Conservation (phyloP, 2,888 invertebrate species). For the Hirtodrosophila trivittata region DNA sequence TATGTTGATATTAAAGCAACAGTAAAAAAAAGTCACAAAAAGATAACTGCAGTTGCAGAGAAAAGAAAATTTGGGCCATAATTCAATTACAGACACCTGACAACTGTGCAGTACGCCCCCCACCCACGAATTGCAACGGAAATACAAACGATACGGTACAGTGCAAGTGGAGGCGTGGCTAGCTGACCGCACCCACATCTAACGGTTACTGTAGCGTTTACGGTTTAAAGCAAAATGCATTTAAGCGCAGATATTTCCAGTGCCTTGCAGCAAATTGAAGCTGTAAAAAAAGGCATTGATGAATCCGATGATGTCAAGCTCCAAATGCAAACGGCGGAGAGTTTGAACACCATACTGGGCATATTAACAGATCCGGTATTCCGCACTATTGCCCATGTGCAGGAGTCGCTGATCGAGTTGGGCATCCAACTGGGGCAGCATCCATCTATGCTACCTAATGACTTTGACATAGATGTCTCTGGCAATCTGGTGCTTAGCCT, state of each 20-base stretch:
- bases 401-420: conserved; percentile 94
- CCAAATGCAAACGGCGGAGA: conserved; percentile 89
- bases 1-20: conserved; percentile 2
- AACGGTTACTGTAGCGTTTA: not conserved
- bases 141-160: conserved; percentile 43
- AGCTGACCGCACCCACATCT: conserved; percentile 44
- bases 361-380: conserved; percentile 95
- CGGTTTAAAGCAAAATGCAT: conserved; percentile 74
- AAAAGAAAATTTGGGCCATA: conserved; percentile 33
- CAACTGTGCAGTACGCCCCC: conserved; percentile 38
- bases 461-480: conserved; percentile 95
- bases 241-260: conserved; percentile 90
- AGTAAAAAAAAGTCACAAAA: not conserved
- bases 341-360: conserved; percentile 92
- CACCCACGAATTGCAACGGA: conserved; percentile 19
- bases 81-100: conserved; percentile 57
- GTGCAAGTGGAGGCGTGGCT: conserved; percentile 36
- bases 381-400: conserved; percentile 93
- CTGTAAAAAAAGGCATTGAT: conserved; percentile 93
- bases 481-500: conserved; percentile 89
- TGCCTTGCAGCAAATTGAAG: conserved; percentile 94
- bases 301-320: conserved; percentile 93
- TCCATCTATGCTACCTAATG: conserved; percentile 95
- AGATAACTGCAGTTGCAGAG: conserved; percentile 1
- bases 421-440: conserved; percentile 94